phyloP scores from a whole-genome alignment of 1,140 invertebrate species.

The Drosophila simulans region DNA sequence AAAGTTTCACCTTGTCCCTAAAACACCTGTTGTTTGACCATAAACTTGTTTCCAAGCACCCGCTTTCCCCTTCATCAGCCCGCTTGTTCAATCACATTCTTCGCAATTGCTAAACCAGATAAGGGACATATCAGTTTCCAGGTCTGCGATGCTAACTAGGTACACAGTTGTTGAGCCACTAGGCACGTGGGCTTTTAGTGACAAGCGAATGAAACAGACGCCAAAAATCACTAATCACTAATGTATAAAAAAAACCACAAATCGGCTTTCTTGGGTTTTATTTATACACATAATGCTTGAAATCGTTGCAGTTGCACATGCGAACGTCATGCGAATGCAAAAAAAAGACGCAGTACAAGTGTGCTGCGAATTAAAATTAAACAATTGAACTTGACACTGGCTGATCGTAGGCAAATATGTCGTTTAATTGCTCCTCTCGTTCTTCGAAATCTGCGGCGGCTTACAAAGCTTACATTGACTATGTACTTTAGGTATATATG shows the following conservation, averaged over 20 bases:
- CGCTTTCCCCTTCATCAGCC: too few relatives aligned
- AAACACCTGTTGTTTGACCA: too few relatives aligned
- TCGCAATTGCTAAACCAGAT: too few relatives aligned
- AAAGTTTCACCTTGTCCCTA: too few relatives aligned
- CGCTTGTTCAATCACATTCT: too few relatives aligned
- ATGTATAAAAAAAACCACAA: neutral
- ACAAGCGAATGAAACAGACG: neutral
- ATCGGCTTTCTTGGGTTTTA: neutral
- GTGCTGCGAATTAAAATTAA: neutral
- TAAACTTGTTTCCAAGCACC: too few relatives aligned
- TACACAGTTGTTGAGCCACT: too few relatives aligned
- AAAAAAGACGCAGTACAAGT: neutral
- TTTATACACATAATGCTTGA: neutral
- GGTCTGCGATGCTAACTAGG: too few relatives aligned
- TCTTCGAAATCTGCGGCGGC: constrained; percentile 18
- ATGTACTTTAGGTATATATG: constrained; percentile 6
- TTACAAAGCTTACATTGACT: constrained; percentile 51
- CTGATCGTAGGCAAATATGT: constrained; percentile 20
- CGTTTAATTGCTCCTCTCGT: constrained; percentile 29
- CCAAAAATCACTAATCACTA: neutral
- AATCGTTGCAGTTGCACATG: neutral
- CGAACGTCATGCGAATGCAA: too few relatives aligned
- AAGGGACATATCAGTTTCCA: too few relatives aligned
- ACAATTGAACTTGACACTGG: constrained; percentile 1
- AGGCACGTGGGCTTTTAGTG: too few relatives aligned